These are phyloP conservation scores for Eremophila alpestris DNA, from an alignment of 2,797 vertebrate species.

Conservation along the genomic window DNA sequence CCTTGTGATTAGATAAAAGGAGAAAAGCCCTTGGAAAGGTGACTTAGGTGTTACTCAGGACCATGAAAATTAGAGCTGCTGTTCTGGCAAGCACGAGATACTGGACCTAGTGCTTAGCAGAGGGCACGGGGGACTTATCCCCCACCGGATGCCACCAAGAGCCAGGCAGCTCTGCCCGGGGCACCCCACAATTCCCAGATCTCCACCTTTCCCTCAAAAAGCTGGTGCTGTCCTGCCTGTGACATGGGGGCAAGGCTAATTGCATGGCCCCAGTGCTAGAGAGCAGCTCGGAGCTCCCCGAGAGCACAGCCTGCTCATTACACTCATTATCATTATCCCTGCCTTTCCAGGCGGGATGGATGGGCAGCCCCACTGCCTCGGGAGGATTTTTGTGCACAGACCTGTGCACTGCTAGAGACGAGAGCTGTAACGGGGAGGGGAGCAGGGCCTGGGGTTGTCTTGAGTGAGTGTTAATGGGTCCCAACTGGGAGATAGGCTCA, in stretches of 20 bases:
- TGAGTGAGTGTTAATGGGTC: slow-evolving; percentile 59
- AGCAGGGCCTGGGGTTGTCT: background rate
- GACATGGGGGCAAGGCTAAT: background rate
- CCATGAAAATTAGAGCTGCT: background rate
- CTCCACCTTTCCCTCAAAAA: background rate
- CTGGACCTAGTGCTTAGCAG: background rate
- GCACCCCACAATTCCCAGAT: background rate
- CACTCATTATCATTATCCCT: background rate
- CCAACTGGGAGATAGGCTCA: slow-evolving; percentile 47
- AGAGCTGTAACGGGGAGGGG: background rate
- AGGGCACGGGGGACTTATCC: background rate
- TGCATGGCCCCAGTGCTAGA: background rate
- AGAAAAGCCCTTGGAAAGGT: slow-evolving; percentile 34
- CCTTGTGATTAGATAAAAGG: slow-evolving; percentile 11
- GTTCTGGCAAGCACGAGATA: background rate
- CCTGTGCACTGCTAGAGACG: background rate
- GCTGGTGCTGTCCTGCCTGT: background rate
- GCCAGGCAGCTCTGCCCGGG: background rate
- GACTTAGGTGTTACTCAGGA: background rate
- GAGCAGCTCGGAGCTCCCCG: background rate
- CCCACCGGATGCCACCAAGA: background rate
- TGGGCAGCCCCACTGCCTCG: background rate
- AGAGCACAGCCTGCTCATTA: background rate
- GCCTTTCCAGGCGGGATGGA: background rate
- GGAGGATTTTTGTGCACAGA: background rate